Percentiles rank a stretch among this genome's conserved stretches.
These are phyloP conservation scores for Drosophila subquinaria DNA, from an alignment of 2,888 invertebrate species.

Conservation along the genomic window DNA sequence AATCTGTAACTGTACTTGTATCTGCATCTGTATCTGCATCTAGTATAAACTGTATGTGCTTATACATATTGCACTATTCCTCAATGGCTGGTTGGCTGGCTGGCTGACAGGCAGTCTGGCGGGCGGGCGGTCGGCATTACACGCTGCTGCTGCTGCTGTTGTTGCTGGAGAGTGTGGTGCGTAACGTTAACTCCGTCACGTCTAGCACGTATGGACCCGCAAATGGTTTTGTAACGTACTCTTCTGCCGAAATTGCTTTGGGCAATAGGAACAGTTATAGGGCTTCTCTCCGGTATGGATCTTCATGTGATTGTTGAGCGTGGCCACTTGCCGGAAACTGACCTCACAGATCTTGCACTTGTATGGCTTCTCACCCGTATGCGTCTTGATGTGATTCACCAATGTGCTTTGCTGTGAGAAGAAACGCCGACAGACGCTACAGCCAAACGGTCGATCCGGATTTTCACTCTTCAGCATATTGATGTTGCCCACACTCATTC, in stretches of 20 bases:
- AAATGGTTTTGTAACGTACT: conserved; percentile 83
- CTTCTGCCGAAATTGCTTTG: conserved; percentile 83
- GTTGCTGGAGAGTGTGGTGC: conserved; percentile 5
- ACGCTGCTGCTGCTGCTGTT: neutral
- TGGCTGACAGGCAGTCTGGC: conserved; percentile 23
- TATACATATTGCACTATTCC: conserved; percentile 28
- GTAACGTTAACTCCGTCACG: conserved; percentile 8
- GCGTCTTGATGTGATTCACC: conserved; percentile 83
- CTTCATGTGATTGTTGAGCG: conserved; percentile 83
- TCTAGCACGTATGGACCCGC: conserved; percentile 81
- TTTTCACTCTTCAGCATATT: conserved; percentile 73
- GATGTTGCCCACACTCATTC: conserved; percentile 71
- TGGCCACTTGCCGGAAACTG: conserved; percentile 82
- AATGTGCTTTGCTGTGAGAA: conserved; percentile 84
- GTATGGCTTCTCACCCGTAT: conserved; percentile 83
- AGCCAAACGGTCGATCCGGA: conserved; percentile 83
- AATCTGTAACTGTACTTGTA: conserved; percentile 49
- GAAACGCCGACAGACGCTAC: conserved; percentile 81
- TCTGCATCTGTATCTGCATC: conserved; percentile 32
- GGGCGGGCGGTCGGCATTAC: neutral
- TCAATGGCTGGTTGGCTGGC: conserved; percentile 28
- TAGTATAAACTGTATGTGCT: conserved; percentile 20
- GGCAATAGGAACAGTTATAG: conserved; percentile 84
- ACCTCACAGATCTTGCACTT: conserved; percentile 83
- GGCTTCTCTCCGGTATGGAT: conserved; percentile 84